Base-by-base conservation (phyloP, 2,797 vertebrate species). In the Pterois miles region DNA sequence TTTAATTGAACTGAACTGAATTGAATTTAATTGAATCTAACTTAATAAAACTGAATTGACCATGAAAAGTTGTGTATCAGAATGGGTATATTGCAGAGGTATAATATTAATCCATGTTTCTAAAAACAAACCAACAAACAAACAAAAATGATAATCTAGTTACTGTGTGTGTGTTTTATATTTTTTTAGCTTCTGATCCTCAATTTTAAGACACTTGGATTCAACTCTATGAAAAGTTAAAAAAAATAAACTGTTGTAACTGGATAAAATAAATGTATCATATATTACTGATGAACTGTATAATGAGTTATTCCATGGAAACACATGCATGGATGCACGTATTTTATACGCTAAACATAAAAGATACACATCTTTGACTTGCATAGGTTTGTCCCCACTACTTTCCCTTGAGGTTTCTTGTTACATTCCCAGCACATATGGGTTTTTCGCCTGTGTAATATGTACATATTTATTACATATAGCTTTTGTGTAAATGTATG, bases 401-500 rank as follows among this genome's bases (percentile, higher is more conserved):
- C 46, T 48, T 58, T 81, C 54, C 31, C 33, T 13, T 4, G 7
- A 34, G 31, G 27, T 81, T 52, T 83, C 20, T 69, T 33, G 2
- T 25, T 50, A 52, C 52, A 59, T 74, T 70, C 12, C 18, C 34
- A 65, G 10, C 59, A 69, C 7, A 5, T 25, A 43, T 43, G 40
- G 40, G 40, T 43, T 34, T 27, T 63, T 10, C 18, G n/a, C 68
- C 22, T 2, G 10, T 38, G 14, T 3, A 27, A 27, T 59, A 3
- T 74, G 68, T 62, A 76, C 29, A 66, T 48, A 48, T 3, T 31
- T 0, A 1, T 40, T 20, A 29, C 20, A 65, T 31, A 16, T 22
- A 53, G 20, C 9, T 53, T 64, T 67, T 69, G 40, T 80, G 14
- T 63, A 13, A 46, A 72, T 77, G 27, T 6, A 65, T 36, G 13